Conservation (phyloP, 2,113 vertebrate genomes). For the Entomyzon cyanotis region DNA sequence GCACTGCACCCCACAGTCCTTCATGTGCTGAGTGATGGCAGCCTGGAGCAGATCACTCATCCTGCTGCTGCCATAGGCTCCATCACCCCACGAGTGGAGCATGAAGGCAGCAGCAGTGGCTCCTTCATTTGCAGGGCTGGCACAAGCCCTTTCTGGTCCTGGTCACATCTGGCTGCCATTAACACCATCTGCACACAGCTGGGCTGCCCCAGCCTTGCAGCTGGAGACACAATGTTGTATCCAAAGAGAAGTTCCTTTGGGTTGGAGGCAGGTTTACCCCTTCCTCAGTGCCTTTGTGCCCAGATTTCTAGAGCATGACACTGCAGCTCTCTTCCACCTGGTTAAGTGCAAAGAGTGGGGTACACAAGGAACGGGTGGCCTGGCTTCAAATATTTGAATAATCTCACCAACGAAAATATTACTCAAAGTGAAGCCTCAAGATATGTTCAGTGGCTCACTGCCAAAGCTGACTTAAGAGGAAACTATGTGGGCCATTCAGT, state of each 20-base stretch:
- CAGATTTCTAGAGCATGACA: neutral
- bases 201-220: neutral
- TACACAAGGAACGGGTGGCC: neutral
- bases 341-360: neutral
- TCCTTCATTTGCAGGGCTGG: neutral
- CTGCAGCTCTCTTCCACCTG: neutral
- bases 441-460: neutral
- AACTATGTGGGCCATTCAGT: conserved; percentile 46
- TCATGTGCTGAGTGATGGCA: neutral
- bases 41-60: neutral
- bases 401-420: conserved; percentile 7
- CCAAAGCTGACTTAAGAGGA: conserved; percentile 53
- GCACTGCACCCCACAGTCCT: fast-evolving
- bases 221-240: fast-evolving
- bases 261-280: neutral
- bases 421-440: neutral
- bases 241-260: neutral
- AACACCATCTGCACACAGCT: neutral
- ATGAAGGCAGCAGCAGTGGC: fast-evolving
- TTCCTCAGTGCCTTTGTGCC: neutral
- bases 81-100: fast-evolving
- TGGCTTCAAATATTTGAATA: neutral
- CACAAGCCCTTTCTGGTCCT: fast-evolving
- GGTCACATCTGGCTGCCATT: neutral
- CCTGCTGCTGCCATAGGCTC: fast-evolving